Evolutionary conservation across 2,797 vertebrate species (phyloP).

Genomic region (Discoglossus pictus): DNA sequence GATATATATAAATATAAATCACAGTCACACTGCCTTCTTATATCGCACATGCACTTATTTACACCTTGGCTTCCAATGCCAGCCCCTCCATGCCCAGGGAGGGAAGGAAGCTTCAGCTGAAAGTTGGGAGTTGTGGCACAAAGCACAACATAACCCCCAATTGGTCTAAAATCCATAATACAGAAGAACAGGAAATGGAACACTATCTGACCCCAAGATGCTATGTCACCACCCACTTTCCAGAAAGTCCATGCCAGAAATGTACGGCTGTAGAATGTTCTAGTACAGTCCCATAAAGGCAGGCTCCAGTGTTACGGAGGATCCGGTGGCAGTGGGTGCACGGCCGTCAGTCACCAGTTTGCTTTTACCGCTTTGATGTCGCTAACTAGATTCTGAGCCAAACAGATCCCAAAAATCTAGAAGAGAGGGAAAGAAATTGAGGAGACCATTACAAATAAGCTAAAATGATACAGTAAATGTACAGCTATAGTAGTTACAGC

Average conservation of each 20-base stretch:
- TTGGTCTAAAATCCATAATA: not conserved
- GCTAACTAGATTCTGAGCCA: constrained; percentile 89
- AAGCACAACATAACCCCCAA: not conserved
- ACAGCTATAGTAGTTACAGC: too few relatives aligned
- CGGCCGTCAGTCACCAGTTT: constrained; percentile 76
- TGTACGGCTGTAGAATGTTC: constrained; percentile 7
- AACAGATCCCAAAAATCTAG: constrained; percentile 90
- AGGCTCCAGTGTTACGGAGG: constrained; percentile 27
- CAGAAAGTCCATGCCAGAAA: constrained; percentile 12
- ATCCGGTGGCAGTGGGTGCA: constrained; percentile 4
- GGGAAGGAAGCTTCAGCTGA: constrained; percentile 29
- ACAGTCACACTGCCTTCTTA: constrained; percentile 43
- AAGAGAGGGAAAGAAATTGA: constrained; percentile 28
- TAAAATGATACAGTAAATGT: too few relatives aligned
- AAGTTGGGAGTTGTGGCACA: constrained; percentile 5
- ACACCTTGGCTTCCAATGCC: constrained; percentile 44
- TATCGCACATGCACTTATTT: constrained; percentile 47
- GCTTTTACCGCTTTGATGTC: constrained; percentile 89
- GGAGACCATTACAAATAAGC: too few relatives aligned
- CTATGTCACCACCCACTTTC: constrained; percentile 10
- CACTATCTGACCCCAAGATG: constrained; percentile 5
- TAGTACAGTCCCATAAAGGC: constrained; percentile 24
- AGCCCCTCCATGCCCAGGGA: constrained; percentile 44
- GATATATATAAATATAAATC: constrained; percentile 47
- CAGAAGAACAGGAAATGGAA: constrained; percentile 11